Evolutionary conservation across 2,888 invertebrate species (phyloP), one percentile per base, ranked within the genome.

Genomic region (Catocala fraxini): DNA sequence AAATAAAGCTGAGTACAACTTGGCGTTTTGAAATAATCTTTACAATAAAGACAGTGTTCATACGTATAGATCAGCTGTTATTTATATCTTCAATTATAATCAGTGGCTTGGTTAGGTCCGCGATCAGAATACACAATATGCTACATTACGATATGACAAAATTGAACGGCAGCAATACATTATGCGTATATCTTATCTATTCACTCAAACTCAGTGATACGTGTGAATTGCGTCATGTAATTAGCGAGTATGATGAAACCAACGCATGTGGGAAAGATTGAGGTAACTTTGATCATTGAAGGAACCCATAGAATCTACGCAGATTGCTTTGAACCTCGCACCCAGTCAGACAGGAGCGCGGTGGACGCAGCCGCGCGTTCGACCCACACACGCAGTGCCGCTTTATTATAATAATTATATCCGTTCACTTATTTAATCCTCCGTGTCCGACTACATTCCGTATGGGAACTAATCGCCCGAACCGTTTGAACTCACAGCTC

Each of bases 341-440:
- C 5, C 11, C 35, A 39, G 35, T 45, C 42, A 12, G 33, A n/a
- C 42, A 34, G 48, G 46, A 59, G 42, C 33, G 42, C 51, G 51
- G 25, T 39, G 0, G 35, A 6, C 35, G n/a, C 6, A 34, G 33
- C 11, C 47, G 35, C 46, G 7, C 15, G 34, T 11, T 34, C 41
- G 11, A 48, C 48, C 53, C 43, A 35, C 54, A 12, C 54, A 35
- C 48, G 42, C 59, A 43, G 48, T 59, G 49, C 48, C 49, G 48
- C 48, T 59, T 59, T 34, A 35, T n/a, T n/a, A 45, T 45, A 51
- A 51, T 56, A 15, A 1, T 0, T 15, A 53, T 47, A 53, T 59
- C 48, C 54, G 43, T 59, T 39, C 54, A 51, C 25, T 49, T 59
- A 43, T 54, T 55, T 59, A 54, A 45, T 35, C 43, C 53, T 54